A percentile compares a stretch with the other conserved stretches of the same genome.
phyloP scores from a whole-genome alignment of 2,888 invertebrate genomes.

The Carabus problematicus region DNA sequence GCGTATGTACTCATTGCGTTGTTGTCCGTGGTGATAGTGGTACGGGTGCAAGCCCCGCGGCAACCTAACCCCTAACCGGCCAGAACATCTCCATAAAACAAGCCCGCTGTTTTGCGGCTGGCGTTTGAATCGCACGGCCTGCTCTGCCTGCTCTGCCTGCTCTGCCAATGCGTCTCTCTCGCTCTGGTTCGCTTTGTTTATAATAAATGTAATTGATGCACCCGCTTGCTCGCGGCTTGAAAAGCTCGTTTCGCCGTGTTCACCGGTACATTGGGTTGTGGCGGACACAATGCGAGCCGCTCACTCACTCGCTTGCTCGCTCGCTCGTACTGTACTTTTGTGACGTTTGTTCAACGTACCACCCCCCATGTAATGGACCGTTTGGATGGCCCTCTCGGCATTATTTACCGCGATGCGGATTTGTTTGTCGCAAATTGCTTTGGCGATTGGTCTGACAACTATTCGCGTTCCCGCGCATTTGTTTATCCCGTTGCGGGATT shows the following conservation, averaged over 20 bases:
- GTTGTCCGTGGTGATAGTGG: not conserved
- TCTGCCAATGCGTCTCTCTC: too few species aligned
- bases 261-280: constrained; percentile 27
- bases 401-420: constrained; percentile 52
- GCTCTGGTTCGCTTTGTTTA: constrained; percentile 32
- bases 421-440: constrained; percentile 60
- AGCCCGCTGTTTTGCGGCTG: constrained; percentile 38
- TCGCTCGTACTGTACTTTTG: constrained; percentile 45
- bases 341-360: constrained; percentile 45
- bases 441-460: constrained; percentile 59
- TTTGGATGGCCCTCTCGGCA: constrained; percentile 47
- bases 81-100: constrained; percentile 40
- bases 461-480: constrained; percentile 57
- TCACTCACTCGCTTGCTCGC: not conserved
- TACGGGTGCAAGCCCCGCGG: constrained; percentile 7
- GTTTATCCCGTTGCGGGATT: constrained; percentile 50
- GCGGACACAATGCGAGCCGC: too few species aligned
- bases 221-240: constrained; percentile 22
- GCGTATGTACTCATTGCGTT: too few species aligned
- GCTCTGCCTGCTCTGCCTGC: not conserved
- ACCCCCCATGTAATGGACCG: constrained; percentile 44
- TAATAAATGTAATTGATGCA: constrained; percentile 40
- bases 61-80: constrained; percentile 5
- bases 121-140: constrained; percentile 29
- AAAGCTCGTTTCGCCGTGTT: constrained; percentile 21